Percentiles rank a stretch among this genome's conserved stretches.
phyloP scores from a whole-genome alignment of 2,797 vertebrate genomes.

The Ispidina lecontei region DNA sequence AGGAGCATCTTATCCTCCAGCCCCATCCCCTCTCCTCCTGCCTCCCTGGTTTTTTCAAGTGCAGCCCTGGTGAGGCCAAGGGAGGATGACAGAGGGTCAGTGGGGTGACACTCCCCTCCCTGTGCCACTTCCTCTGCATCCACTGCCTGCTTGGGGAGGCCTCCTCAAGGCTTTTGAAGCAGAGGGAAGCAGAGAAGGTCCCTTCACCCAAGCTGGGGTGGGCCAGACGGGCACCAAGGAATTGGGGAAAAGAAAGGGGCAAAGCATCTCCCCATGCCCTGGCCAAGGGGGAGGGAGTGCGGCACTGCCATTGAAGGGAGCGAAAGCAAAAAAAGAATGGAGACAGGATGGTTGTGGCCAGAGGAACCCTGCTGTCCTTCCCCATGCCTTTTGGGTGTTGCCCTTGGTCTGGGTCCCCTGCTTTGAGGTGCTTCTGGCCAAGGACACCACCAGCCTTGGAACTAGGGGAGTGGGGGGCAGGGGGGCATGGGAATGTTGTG shows the following conservation, averaged over 20 bases:
- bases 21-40: neutral
- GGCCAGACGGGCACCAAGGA: accelerated
- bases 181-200: neutral
- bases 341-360: neutral
- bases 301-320: neutral
- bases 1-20: neutral
- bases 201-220: neutral
- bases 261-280: neutral
- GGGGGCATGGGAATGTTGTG: neutral
- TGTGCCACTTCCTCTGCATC: neutral
- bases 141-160: neutral
- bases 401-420: neutral
- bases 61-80: neutral
- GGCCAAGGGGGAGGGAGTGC: neutral
- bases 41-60: neutral
- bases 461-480: no score
- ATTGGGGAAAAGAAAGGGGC: neutral
- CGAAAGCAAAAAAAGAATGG: neutral
- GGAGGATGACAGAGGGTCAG: neutral
- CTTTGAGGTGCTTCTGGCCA: neutral
- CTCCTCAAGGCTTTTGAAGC: neutral
- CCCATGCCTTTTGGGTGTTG: neutral
- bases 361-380: neutral
- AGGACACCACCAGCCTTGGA: neutral
- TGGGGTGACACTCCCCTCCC: neutral